Evolutionary conservation across 2,888 invertebrate species (phyloP).

Genomic region (Drosophila yooni): DNA sequence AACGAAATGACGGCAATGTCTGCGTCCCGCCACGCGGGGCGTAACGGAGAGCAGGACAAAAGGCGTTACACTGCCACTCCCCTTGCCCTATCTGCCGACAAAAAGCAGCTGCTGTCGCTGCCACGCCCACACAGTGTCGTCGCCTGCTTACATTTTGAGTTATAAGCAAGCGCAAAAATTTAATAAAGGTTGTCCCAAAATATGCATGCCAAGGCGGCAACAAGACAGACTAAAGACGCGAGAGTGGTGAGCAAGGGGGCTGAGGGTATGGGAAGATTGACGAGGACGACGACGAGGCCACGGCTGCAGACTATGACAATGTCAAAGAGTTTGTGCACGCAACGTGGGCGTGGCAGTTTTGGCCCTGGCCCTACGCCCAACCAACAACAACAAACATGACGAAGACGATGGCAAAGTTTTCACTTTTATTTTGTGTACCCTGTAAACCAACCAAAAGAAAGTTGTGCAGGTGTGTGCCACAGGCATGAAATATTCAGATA

Average conservation of each 20-base stretch:
- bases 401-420: constrained; percentile 61
- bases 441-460: neutral
- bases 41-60: constrained; percentile 39
- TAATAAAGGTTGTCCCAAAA: constrained; percentile 72
- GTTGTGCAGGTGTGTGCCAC: neutral
- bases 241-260: neutral
- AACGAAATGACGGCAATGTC: constrained; percentile 74
- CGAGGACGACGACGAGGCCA: constrained; percentile 24
- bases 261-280: constrained; percentile 15
- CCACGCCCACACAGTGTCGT: constrained; percentile 39
- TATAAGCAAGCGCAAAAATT: constrained; percentile 79
- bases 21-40: constrained; percentile 31
- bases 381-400: constrained; percentile 21
- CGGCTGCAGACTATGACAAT: constrained; percentile 72
- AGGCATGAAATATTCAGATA: neutral
- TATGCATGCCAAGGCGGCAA: constrained; percentile 38
- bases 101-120: constrained; percentile 10
- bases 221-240: constrained; percentile 26
- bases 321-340: constrained; percentile 81
- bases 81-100: neutral
- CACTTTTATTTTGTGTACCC: constrained; percentile 51
- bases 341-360: constrained; percentile 70
- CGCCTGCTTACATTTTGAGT: constrained; percentile 76
- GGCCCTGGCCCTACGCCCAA: constrained; percentile 47
- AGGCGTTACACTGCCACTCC: constrained; percentile 24